Conservation (phyloP, 2,113 vertebrate species). For the Tachysurus vachellii region DNA sequence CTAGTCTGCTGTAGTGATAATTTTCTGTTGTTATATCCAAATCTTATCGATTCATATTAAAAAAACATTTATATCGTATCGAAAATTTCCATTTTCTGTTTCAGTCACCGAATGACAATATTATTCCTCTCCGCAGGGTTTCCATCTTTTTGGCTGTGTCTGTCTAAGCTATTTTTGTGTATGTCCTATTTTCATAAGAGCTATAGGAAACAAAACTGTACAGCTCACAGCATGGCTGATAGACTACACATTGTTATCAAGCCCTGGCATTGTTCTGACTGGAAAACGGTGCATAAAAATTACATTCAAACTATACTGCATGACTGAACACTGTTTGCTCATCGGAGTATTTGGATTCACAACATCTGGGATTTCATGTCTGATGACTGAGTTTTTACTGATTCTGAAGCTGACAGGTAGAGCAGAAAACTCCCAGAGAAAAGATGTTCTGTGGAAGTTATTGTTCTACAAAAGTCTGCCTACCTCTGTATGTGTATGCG, state of each 20-base stretch:
- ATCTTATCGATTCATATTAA: background rate
- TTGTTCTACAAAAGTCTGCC: constrained; percentile 61
- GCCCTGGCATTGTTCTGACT: constrained; percentile 38
- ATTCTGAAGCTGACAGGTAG: constrained; percentile 58
- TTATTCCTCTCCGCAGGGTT: constrained; percentile 58
- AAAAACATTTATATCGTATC: background rate
- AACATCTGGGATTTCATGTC: constrained; percentile 51
- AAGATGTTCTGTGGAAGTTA: constrained; percentile 52
- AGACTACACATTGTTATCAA: constrained; percentile 39
- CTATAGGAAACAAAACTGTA: constrained; percentile 63
- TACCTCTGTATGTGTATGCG: constrained; percentile 45
- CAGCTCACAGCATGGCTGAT: constrained; percentile 55
- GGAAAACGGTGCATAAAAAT: constrained; percentile 53
- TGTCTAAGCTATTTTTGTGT: constrained; percentile 64
- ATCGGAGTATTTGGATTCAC: background rate
- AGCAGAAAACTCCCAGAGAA: background rate
- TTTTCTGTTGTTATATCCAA: background rate
- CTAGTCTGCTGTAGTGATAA: background rate
- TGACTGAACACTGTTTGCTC: constrained; percentile 60
- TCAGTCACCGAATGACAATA: background rate
- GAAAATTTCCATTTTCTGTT: background rate
- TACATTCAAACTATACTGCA: constrained; percentile 64
- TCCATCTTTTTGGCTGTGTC: constrained; percentile 64
- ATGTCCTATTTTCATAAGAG: constrained; percentile 66
- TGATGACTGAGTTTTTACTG: constrained; percentile 62